Percentiles rank a stretch among this genome's conserved stretches.
These are phyloP conservation scores for Microhierax caerulescens DNA, from an alignment of 2,797 vertebrate genomes.

Conservation along the genomic window DNA sequence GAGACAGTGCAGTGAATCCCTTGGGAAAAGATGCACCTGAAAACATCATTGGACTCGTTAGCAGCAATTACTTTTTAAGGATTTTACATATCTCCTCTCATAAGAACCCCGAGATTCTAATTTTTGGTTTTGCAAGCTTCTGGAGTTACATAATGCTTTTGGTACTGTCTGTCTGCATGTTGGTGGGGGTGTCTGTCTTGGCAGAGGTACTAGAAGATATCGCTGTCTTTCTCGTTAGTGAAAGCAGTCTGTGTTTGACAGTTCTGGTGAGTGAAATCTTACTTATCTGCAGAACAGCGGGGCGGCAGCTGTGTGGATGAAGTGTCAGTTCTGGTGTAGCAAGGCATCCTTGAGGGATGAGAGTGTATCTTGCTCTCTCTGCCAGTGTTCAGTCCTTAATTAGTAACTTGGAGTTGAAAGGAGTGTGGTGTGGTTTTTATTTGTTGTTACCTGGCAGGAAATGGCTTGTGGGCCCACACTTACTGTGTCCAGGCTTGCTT, in stretches of 20 bases:
- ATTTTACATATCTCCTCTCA: accelerated
- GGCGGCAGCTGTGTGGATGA: not conserved
- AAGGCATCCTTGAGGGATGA: not conserved
- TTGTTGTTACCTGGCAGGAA: not conserved
- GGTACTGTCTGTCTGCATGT: not conserved
- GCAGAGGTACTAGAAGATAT: not conserved
- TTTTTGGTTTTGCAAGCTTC: not conserved
- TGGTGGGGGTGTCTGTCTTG: not conserved
- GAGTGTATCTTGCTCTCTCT: not conserved
- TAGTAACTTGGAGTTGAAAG: not conserved
- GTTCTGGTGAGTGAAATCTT: not conserved
- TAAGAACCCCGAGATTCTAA: not conserved
- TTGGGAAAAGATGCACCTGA: not conserved
- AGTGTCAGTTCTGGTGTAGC: not conserved
- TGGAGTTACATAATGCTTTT: not conserved
- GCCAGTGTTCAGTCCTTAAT: not conserved
- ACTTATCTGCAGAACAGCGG: not conserved
- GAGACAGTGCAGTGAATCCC: not conserved
- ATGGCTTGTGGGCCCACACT: not conserved
- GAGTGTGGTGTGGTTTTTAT: not conserved
- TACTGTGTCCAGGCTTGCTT: not conserved
- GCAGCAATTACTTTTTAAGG: not conserved
- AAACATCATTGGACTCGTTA: not conserved
- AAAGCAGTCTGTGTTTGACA: not conserved
- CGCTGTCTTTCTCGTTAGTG: not conserved